Conservation (phyloP, 2,797 vertebrate species). For the Chaenodraco wilsoni region DNA sequence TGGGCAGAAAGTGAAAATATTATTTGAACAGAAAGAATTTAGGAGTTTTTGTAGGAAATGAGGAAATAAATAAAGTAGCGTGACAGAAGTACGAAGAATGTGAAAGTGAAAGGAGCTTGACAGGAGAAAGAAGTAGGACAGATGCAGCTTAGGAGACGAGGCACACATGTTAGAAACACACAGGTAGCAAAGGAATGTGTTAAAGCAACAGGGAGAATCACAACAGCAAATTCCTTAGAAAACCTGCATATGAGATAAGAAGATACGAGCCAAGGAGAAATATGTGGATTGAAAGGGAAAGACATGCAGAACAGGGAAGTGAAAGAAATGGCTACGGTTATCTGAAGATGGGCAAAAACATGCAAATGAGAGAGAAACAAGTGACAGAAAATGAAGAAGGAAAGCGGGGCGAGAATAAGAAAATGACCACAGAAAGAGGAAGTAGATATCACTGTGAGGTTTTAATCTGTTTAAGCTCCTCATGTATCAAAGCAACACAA, state of each 20-base stretch:
- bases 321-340: conserved; percentile 6
- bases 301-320: conserved; percentile 12
- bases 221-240: conserved; percentile 24
- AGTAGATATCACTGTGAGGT: background rate
- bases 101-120: conserved; percentile 31
- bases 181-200: conserved; percentile 50
- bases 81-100: conserved; percentile 43
- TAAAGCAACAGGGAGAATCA: conserved; percentile 6
- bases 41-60: too few relatives aligned
- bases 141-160: conserved; percentile 42
- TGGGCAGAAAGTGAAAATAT: too few relatives aligned
- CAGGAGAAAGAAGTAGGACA: conserved; percentile 53
- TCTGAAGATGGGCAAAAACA: conserved; percentile 21
- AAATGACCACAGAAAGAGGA: background rate
- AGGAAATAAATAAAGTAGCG: conserved; percentile 12
- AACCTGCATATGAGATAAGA: conserved; percentile 16
- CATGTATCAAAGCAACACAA: background rate
- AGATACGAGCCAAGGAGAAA: conserved; percentile 1
- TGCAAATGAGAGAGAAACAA: conserved; percentile 9
- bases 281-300: background rate
- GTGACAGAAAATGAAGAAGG: conserved; percentile 7
- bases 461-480: background rate
- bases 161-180: conserved; percentile 10
- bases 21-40: too few relatives aligned
- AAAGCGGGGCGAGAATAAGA: conserved; percentile 13